Percentiles rank a stretch among this genome's conserved stretches.
phyloP scores from a whole-genome alignment of 2,888 invertebrate species.

The Ernsta delagoae region DNA sequence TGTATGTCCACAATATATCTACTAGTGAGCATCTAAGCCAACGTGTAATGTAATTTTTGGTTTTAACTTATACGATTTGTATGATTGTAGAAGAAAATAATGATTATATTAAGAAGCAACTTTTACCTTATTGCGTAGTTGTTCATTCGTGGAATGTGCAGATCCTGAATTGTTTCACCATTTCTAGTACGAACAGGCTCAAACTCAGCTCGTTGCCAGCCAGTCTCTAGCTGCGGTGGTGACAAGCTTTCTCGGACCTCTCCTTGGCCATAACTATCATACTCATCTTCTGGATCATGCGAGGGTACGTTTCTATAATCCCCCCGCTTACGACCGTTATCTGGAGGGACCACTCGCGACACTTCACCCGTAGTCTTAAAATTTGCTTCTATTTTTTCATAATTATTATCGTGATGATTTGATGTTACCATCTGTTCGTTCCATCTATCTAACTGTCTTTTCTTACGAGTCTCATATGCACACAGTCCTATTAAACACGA shows the following conservation, averaged over 20 bases:
- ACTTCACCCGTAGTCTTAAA: slow-evolving; percentile 73
- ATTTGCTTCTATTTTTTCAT: slow-evolving; percentile 92
- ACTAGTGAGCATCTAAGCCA: too few relatives aligned
- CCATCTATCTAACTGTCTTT: slow-evolving; percentile 82
- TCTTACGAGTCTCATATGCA: slow-evolving; percentile 86
- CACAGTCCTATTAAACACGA: slow-evolving; percentile 88
- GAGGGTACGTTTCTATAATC: slow-evolving; percentile 90
- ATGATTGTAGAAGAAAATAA: not conserved
- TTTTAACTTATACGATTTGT: too few relatives aligned
- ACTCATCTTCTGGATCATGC: slow-evolving; percentile 88
- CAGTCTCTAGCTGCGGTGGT: slow-evolving; percentile 61
- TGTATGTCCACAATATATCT: too few relatives aligned
- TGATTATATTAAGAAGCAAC: slow-evolving; percentile 13
- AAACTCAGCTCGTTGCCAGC: slow-evolving; percentile 65
- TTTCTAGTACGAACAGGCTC: slow-evolving; percentile 54
- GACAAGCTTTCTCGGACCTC: slow-evolving; percentile 58
- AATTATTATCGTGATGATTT: slow-evolving; percentile 86
- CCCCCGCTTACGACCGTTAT: slow-evolving; percentile 84
- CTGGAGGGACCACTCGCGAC: slow-evolving; percentile 63
- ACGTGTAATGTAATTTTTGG: too few relatives aligned
- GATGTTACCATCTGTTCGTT: slow-evolving; percentile 79
- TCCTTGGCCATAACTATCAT: slow-evolving; percentile 71
- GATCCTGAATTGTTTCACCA: slow-evolving; percentile 78
- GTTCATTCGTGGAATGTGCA: slow-evolving; percentile 87
- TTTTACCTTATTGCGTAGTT: slow-evolving; percentile 86